These are phyloP conservation scores for Saccostrea glomerata DNA, from an alignment of 1,140 invertebrate species.

Conservation along the genomic window DNA sequence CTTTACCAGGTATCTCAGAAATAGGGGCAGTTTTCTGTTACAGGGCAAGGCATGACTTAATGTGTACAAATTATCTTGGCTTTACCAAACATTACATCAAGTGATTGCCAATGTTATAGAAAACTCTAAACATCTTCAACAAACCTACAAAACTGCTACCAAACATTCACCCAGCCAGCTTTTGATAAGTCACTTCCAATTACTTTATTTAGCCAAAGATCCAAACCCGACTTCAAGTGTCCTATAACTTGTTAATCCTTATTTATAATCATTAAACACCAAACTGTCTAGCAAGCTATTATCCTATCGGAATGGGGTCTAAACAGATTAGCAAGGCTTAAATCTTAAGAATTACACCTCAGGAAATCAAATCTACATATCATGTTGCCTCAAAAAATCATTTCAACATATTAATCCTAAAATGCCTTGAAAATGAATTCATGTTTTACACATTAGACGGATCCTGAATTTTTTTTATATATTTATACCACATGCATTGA, in stretches of 20 bases:
- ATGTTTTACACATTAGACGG: background rate
- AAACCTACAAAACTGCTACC: background rate
- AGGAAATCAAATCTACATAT: background rate
- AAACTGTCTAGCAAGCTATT: slow-evolving; percentile 27
- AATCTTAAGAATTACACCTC: slow-evolving; percentile 21
- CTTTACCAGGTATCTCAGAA: background rate
- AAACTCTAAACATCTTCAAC: slow-evolving; percentile 21
- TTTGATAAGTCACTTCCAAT: slow-evolving; percentile 32
- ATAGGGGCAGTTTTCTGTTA: background rate
- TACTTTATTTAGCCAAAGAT: slow-evolving; percentile 15
- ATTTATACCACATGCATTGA: too few relatives aligned
- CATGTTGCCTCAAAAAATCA: background rate
- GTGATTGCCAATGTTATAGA: slow-evolving; percentile 16
- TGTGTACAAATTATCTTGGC: slow-evolving; percentile 36
- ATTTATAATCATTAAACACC: slow-evolving; percentile 27
- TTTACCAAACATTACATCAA: slow-evolving; percentile 35
- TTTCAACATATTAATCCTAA: background rate
- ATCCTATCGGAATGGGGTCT: background rate
- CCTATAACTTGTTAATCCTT: slow-evolving; percentile 24
- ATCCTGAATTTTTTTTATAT: background rate
- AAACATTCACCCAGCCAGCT: slow-evolving; percentile 23
- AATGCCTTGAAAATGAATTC: background rate
- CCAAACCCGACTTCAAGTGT: slow-evolving; percentile 24
- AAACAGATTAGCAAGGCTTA: slow-evolving; percentile 9
- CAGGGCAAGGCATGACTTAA: slow-evolving; percentile 18